Base-by-base conservation (phyloP, 2,888 invertebrate genomes). In the Pterostichus madidus region DNA sequence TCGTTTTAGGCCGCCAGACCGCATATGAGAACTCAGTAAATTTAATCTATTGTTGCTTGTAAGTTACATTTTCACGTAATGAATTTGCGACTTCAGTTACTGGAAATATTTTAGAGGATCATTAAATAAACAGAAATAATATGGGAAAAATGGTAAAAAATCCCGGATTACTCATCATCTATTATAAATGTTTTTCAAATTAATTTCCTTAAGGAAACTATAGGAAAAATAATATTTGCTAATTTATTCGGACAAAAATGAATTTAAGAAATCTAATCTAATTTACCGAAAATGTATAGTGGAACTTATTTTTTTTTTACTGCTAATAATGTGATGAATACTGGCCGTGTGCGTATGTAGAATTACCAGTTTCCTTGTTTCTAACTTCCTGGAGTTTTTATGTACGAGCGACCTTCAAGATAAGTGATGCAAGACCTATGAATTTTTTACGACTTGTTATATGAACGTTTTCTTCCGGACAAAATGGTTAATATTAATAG, bases 391-490 rank as follows among this genome's bases (percentile, higher is more conserved):
- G 75, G 81, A 59, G 31, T 81, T 73, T 81, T 81, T 81, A 77
- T 77, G 59, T 44, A 52, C 13, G 39, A 44, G 39, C 75, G 75
- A 81, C 81, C 81, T 81, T 81, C 81, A 61, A 39, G 81, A 75
- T 44, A 75, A 81, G 73, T 81, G 81, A 81, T 81, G 81, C 81
- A 81, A 81, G 75, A 81, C 73, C 59, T 80, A 56, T 77, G 77
- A 77, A 77, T 56, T 77, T 77, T 77, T 77, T 77, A 77, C 39
- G 56, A 15, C 53, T 8, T n/a, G 59, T 35, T 77, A 39, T 44
- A 71, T 8, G 68, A 6, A 10, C 68, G 32, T 46, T 71, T 80
- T 52, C 71, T 80, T 80, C 80, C 80, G 80, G 73, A 73, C 53
- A 79, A 44, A 59, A 78, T 32, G 56, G 44, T 46, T 39, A 39